Conservation (phyloP, 1,140 invertebrate species). For the Mycetomoellerius zeteki region DNA sequence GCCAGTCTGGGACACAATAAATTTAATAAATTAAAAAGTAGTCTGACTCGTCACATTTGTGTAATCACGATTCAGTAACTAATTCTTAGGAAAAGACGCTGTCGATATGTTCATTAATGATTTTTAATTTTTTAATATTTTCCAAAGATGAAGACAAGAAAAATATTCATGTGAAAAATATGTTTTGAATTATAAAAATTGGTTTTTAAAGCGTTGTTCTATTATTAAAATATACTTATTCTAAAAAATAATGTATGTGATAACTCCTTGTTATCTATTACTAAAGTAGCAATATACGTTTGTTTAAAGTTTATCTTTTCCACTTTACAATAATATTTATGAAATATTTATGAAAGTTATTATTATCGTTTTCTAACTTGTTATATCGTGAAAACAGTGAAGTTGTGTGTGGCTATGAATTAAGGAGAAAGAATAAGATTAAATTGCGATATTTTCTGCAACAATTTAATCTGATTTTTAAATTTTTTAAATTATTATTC, state of each 20-base stretch:
- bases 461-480: not conserved
- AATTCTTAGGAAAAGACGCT: not conserved
- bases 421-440: not conserved
- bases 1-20: not conserved
- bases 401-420: not conserved
- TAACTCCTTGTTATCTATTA: not conserved
- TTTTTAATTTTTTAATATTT: not conserved
- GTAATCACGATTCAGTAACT: not conserved
- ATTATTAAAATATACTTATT: not conserved
- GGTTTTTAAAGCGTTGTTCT: not conserved
- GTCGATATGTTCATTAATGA: not conserved
- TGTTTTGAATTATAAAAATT: not conserved
- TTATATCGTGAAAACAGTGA: not conserved
- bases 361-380: not conserved
- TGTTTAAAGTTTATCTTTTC: not conserved
- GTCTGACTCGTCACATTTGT: not conserved
- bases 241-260: not conserved
- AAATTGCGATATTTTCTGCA: not conserved
- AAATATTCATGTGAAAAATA: not conserved
- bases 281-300: not conserved
- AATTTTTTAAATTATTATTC: not conserved
- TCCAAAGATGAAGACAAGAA: not conserved
- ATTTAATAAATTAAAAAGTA: not conserved
- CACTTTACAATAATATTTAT: not conserved
- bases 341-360: not conserved